These are phyloP conservation scores for Amblyopsis rosae DNA, from an alignment of 2,113 vertebrate genomes.

Conservation along the genomic window DNA sequence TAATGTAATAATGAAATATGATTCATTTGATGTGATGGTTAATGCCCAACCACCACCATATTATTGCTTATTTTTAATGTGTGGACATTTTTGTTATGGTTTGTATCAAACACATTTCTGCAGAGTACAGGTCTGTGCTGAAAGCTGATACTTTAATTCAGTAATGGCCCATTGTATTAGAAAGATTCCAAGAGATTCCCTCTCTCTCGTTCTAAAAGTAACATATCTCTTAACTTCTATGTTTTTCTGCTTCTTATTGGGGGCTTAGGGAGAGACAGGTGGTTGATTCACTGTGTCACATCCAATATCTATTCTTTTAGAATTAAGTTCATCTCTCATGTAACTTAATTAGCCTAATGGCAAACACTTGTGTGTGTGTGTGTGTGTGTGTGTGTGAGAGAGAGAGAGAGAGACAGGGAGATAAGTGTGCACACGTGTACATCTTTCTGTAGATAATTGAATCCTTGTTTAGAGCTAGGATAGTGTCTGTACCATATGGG, in stretches of 20 bases:
- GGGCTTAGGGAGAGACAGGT: conserved; percentile 66
- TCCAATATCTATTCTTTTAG: conserved; percentile 53
- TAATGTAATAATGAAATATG: no score
- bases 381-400: conserved; percentile 6
- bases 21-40: conserved; percentile 49
- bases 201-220: no score
- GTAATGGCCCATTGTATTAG: no score
- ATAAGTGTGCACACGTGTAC: background rate
- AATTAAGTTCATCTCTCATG: conserved; percentile 46
- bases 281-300: conserved; percentile 51
- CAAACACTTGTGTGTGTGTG: conserved; percentile 29
- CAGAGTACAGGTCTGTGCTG: no score
- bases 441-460: conserved; percentile 39
- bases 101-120: no score
- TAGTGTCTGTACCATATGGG: conserved; percentile 57
- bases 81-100: background rate
- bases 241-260: conserved; percentile 2
- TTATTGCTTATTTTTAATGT: conserved; percentile 34
- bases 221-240: no score
- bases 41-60: conserved; percentile 50
- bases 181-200: no score
- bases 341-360: conserved; percentile 72
- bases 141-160: no score
- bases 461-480: background rate
- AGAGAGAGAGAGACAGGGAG: background rate